These are phyloP conservation scores for Chesias legatella DNA, from an alignment of 2,888 invertebrate species.

Conservation along the genomic window DNA sequence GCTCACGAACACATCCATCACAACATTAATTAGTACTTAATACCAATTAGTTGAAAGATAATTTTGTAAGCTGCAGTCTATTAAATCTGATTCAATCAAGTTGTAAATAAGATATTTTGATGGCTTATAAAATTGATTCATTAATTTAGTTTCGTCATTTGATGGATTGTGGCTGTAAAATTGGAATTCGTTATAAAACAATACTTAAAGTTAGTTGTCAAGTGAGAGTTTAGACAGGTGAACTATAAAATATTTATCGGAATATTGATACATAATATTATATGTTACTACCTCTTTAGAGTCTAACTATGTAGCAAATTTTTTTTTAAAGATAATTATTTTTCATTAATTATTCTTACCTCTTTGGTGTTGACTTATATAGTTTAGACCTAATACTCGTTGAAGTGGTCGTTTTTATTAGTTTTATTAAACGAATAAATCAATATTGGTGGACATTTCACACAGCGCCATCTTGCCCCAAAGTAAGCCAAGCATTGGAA, in stretches of 20 bases:
- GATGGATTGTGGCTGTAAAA: slow-evolving; percentile 22
- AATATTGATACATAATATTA: too few relatives aligned
- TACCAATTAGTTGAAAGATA: slow-evolving; percentile 57
- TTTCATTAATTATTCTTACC: too few relatives aligned
- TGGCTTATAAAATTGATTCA: slow-evolving; percentile 25
- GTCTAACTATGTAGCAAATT: too few relatives aligned
- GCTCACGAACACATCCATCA: slow-evolving; percentile 55
- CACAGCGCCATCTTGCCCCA: too few relatives aligned
- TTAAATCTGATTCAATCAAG: slow-evolving; percentile 41
- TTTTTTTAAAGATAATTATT: too few relatives aligned
- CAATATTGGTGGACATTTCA: too few relatives aligned
- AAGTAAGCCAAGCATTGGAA: too few relatives aligned
- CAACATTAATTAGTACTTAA: slow-evolving; percentile 57
- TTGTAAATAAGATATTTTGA: slow-evolving; percentile 35
- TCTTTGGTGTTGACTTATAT: too few relatives aligned
- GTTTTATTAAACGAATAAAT: too few relatives aligned
- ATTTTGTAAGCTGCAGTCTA: slow-evolving; percentile 49
- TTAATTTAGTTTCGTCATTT: slow-evolving; percentile 21
- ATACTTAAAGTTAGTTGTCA: slow-evolving; percentile 3
- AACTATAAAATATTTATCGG: background rate
- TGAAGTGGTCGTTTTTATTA: too few relatives aligned
- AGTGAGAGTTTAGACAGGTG: background rate
- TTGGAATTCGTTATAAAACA: slow-evolving; percentile 11
- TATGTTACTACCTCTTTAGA: too few relatives aligned
- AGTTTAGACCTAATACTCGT: too few relatives aligned